A percentile compares a stretch with the other conserved stretches of the same genome.
These are phyloP conservation scores for Pipistrellus pygmaeus DNA, from an alignment of 2,797 vertebrate genomes.

Conservation along the genomic window DNA sequence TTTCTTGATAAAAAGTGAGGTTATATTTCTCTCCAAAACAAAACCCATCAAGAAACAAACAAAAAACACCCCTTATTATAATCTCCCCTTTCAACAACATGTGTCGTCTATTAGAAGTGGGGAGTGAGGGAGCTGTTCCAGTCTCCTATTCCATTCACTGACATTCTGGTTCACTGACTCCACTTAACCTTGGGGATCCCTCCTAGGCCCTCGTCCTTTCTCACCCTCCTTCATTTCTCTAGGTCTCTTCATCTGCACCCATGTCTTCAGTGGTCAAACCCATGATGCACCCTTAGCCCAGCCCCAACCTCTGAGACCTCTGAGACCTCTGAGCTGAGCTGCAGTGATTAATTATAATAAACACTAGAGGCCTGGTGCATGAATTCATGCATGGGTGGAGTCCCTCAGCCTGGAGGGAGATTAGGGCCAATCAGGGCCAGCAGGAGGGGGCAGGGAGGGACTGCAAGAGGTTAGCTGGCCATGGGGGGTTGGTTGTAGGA, in stretches of 20 bases:
- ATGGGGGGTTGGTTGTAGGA: too few species aligned
- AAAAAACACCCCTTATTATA: background rate
- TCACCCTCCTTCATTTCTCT: background rate
- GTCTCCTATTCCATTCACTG: fast-evolving
- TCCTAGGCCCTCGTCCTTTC: background rate
- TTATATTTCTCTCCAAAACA: background rate
- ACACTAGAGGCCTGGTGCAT: too few species aligned
- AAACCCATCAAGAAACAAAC: background rate
- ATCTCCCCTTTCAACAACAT: background rate
- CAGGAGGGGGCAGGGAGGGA: too few species aligned
- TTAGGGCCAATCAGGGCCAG: too few species aligned
- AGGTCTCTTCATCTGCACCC: background rate
- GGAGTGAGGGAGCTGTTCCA: background rate
- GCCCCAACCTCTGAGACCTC: background rate
- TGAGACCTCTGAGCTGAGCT: background rate
- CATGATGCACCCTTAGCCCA: background rate
- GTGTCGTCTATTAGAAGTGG: too few species aligned
- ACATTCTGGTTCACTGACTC: background rate
- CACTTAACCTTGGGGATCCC: background rate
- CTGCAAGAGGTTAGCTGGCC: too few species aligned
- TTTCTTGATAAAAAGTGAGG: background rate
- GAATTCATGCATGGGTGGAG: too few species aligned
- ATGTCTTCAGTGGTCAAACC: background rate
- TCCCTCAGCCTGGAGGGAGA: too few species aligned
- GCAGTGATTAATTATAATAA: too few species aligned